These are phyloP conservation scores for Panthera leo DNA, from an alignment of 2,113 vertebrate species.

Conservation along the genomic window DNA sequence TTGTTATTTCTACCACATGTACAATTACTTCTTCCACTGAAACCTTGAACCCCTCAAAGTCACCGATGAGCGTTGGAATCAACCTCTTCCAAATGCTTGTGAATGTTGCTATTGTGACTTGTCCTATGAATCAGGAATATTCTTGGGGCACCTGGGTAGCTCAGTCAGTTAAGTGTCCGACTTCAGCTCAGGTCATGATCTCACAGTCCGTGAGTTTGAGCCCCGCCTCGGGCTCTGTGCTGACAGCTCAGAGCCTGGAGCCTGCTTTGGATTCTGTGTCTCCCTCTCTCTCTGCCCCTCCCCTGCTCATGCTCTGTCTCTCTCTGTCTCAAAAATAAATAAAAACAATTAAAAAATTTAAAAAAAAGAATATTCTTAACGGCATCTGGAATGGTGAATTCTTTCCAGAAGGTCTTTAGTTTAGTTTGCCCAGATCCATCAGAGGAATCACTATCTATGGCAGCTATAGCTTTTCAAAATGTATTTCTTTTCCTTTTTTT, in stretches of 20 bases:
- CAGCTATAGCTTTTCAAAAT: background rate
- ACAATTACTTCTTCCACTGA: background rate
- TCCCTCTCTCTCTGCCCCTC: too few relatives aligned
- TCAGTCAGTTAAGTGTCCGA: too few relatives aligned
- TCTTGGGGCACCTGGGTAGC: background rate
- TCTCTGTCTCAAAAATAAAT: too few relatives aligned
- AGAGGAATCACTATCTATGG: background rate
- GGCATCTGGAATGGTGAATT: background rate
- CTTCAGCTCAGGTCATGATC: too few relatives aligned
- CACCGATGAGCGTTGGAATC: background rate
- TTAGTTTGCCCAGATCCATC: background rate
- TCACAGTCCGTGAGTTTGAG: too few relatives aligned
- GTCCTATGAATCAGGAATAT: background rate
- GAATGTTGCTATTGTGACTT: background rate
- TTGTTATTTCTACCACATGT: background rate
- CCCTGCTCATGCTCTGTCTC: too few relatives aligned
- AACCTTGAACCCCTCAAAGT: background rate
- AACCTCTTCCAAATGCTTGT: background rate
- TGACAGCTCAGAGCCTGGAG: too few relatives aligned
- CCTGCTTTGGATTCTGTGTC: too few relatives aligned
- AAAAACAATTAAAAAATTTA: too few relatives aligned
- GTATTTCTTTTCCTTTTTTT: background rate
- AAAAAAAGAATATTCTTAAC: background rate
- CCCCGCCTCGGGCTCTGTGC: too few relatives aligned
- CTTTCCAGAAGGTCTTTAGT: background rate